phyloP scores from a whole-genome alignment of 2,888 invertebrate genomes.

The Trachelus iudaicus region DNA sequence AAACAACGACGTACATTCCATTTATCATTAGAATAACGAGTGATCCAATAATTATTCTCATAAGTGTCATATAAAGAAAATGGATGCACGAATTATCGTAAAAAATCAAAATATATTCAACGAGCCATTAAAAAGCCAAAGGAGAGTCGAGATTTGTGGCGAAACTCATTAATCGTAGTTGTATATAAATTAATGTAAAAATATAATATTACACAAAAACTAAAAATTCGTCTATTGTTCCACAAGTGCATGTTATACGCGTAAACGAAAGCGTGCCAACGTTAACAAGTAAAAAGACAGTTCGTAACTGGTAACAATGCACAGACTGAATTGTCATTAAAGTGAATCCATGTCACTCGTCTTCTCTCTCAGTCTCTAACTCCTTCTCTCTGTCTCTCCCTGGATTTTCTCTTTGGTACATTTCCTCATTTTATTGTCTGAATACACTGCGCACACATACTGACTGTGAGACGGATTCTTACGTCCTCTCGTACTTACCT shows the following conservation, averaged over 20 bases:
- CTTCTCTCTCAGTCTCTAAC: not conserved
- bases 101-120: not conserved
- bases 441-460: conserved; percentile 3
- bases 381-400: not conserved
- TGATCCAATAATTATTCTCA: not conserved
- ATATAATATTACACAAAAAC: not conserved
- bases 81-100: not conserved
- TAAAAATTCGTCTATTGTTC: not conserved
- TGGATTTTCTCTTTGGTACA: conserved; percentile 9
- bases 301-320: not conserved
- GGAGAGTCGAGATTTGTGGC: not conserved
- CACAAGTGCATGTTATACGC: not conserved
- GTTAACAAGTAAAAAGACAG: not conserved
- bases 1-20: not conserved
- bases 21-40: not conserved
- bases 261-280: not conserved
- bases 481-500: conserved; percentile 14
- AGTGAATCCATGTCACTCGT: not conserved
- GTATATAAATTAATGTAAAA: conserved; percentile 11
- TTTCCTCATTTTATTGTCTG: conserved; percentile 20
- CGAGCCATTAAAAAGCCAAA: not conserved
- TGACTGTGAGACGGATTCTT: conserved; percentile 2
- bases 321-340: conserved; percentile 1
- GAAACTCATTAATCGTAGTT: conserved; percentile 7
- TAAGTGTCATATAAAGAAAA: not conserved